Evolutionary conservation across 2,888 invertebrate species (phyloP).

Genomic region (Clistopyga incitator): DNA sequence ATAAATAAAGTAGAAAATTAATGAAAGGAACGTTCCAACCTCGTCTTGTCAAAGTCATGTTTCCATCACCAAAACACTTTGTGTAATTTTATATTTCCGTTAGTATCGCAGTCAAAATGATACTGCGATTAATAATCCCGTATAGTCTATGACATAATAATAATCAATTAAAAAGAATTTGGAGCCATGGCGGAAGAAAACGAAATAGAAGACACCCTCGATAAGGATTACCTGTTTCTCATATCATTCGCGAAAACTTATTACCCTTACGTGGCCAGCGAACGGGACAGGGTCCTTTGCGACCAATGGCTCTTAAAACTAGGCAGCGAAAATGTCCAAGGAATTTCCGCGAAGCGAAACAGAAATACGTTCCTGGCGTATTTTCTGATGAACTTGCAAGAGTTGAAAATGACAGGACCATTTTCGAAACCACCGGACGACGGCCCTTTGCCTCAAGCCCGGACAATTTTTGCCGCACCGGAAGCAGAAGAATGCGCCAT

Average conservation of each 20-base stretch:
- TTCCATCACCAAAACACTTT: slow-evolving; percentile 34
- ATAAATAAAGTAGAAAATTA: background rate
- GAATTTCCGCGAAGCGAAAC: slow-evolving; percentile 82
- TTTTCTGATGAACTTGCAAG: slow-evolving; percentile 83
- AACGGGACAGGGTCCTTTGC: slow-evolving; percentile 70
- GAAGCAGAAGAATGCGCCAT: slow-evolving; percentile 71
- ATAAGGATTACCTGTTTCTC: slow-evolving; percentile 84
- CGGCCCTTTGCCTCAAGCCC: slow-evolving; percentile 81
- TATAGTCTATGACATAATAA: background rate
- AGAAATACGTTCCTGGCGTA: slow-evolving; percentile 84
- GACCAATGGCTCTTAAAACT: slow-evolving; percentile 84
- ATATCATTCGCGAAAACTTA: slow-evolving; percentile 81
- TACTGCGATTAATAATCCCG: background rate
- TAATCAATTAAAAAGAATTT: slow-evolving; percentile 14
- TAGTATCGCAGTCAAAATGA: background rate
- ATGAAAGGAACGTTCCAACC: slow-evolving; percentile 42
- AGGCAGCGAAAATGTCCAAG: slow-evolving; percentile 80
- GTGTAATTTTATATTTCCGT: slow-evolving; percentile 34
- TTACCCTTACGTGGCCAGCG: slow-evolving; percentile 73
- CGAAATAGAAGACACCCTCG: slow-evolving; percentile 71
- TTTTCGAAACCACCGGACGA: slow-evolving; percentile 81
- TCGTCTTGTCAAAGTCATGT: slow-evolving; percentile 58
- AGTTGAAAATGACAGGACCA: slow-evolving; percentile 80
- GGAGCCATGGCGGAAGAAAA: slow-evolving; percentile 63
- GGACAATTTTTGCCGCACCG: slow-evolving; percentile 78